Evolutionary conservation across 2,888 invertebrate species (phyloP).

Genomic region (Drosophila prolongata): DNA sequence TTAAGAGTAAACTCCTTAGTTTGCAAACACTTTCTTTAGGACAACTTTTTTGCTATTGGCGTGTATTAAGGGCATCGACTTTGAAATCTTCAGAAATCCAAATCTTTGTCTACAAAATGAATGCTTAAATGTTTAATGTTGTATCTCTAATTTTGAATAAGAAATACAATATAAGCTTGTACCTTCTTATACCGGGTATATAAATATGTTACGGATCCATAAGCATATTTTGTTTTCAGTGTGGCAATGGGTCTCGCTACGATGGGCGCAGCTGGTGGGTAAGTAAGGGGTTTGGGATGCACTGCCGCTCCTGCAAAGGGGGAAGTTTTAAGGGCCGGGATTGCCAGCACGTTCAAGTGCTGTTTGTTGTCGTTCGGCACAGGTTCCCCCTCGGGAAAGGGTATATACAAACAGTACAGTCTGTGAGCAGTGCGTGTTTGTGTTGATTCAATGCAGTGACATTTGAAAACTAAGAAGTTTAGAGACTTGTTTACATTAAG

Average conservation of each 20-base stretch:
- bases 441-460: slow-evolving; percentile 10
- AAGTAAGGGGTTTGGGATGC: slow-evolving; percentile 24
- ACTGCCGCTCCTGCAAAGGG: slow-evolving; percentile 21
- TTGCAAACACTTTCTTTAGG: too few relatives aligned
- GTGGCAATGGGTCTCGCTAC: slow-evolving; percentile 22
- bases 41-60: too few relatives aligned
- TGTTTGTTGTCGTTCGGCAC: slow-evolving; percentile 39
- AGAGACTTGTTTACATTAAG: slow-evolving; percentile 4
- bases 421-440: slow-evolving; percentile 18
- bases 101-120: too few relatives aligned
- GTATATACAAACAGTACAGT: slow-evolving; percentile 24
- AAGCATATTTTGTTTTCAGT: neutral
- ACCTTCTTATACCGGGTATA: neutral
- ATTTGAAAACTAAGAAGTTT: slow-evolving; percentile 5
- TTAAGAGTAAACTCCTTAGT: too few relatives aligned
- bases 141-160: too few relatives aligned
- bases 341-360: slow-evolving; percentile 56
- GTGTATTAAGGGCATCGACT: too few relatives aligned
- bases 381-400: slow-evolving; percentile 24
- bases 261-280: slow-evolving; percentile 21
- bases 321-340: slow-evolving; percentile 17
- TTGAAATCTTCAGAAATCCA: too few relatives aligned
- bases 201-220: too few relatives aligned
- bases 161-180: neutral
- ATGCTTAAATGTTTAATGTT: too few relatives aligned